Evolutionary conservation across 2,888 invertebrate species (phyloP), one percentile per base, ranked within the genome.

Genomic region (Desoria tigrina): DNA sequence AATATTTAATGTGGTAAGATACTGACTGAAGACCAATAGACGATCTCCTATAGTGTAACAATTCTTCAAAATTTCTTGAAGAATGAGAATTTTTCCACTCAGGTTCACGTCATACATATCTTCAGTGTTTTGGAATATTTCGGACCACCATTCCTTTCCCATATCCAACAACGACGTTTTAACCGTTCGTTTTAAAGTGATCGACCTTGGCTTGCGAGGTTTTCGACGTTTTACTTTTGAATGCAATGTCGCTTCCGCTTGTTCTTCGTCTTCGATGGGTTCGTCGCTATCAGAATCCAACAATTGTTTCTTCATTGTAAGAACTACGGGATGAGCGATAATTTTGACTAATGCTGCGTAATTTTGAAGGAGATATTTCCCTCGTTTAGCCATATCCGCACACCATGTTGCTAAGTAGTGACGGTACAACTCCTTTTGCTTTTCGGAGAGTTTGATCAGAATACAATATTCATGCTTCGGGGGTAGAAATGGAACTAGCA

Each of bases 391-490:
- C 3, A 37, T 56, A 58, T 71, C 65, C 28, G 59, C 16, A 11
- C 53, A 24, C 14, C 74, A 65, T 2, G 69, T 62, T 39, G 68
- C 78, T 73, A 89, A 78, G 77, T 87, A 90, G 70, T 85, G 83
- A 71, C 84, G 83, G 79, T 90, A 90, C 56, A 92, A 78, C 23
- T 85, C 81, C 78, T 86, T 85, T 80, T 94, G 93, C 53, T 88
- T 83, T 9, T 85, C 83, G 0, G 89, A 86, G 66, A 93, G 82
- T 0, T 89, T 85, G 63, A 93, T 87, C 77, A 90, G 91, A 59
- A 99, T 84, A 0, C 98, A 94, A 79, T 93, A 99, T 81, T 99
- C 99, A 79, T 92, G 88, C 81, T 99, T 99, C 0, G 94, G 94
- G 9, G 97, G 96, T 74, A 99, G 82, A 81, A 92, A 96, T 11